Percentiles rank a stretch among this genome's conserved stretches.
These are phyloP conservation scores for Selenia dentaria DNA, from an alignment of 2,888 invertebrate genomes.

Conservation along the genomic window DNA sequence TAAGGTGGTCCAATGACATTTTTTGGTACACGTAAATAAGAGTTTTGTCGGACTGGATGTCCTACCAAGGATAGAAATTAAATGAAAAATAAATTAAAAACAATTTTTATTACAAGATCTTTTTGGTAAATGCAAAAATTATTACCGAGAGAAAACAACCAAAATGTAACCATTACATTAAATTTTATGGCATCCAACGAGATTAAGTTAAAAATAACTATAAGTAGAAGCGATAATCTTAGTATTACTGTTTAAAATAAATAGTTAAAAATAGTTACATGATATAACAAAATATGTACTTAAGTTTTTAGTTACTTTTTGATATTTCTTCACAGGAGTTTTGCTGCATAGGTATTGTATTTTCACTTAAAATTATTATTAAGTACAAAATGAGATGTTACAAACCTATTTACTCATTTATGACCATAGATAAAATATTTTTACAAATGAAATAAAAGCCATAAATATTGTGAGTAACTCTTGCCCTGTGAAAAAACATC, in stretches of 20 bases:
- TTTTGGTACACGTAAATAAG: too few species aligned
- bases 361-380: conserved; percentile 45
- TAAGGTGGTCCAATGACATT: too few species aligned
- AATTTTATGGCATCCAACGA: conserved; percentile 64
- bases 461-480: too few species aligned
- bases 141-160: conserved; percentile 74
- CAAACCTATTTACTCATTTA: conserved; percentile 4
- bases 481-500: conserved; percentile 64
- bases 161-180: conserved; percentile 59
- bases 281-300: conserved; percentile 62
- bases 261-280: conserved; percentile 54
- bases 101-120: conserved; percentile 66
- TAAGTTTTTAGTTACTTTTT: conserved; percentile 34
- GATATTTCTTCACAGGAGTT: conserved; percentile 63
- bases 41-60: too few species aligned
- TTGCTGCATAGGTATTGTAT: neutral
- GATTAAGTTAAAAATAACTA: conserved; percentile 57
- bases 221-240: conserved; percentile 72
- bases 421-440: too few species aligned
- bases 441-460: neutral
- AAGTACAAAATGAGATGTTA: conserved; percentile 41
- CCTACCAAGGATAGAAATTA: conserved; percentile 30
- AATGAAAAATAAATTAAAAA: conserved; percentile 55
- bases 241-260: conserved; percentile 60
- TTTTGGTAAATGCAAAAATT: conserved; percentile 80